Base-by-base conservation (phyloP, 2,113 vertebrate genomes). In the Nothocercus julius region DNA sequence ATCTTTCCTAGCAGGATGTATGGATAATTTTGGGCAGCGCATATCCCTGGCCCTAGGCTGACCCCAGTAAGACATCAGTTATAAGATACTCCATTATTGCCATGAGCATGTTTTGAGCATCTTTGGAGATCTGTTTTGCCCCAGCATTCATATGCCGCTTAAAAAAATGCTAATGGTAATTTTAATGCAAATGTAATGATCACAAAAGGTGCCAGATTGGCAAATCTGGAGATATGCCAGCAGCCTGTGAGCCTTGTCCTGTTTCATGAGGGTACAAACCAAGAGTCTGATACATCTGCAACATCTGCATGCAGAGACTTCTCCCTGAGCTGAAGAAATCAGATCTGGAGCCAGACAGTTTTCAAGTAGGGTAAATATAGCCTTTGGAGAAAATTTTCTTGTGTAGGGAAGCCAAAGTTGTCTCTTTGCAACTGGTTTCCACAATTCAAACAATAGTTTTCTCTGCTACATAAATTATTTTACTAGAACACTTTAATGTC, bases 381-480 rank as follows among this genome's bases (percentile, higher is more conserved):
- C 62, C 58, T 84, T 95, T 94, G 90, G 92, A 96, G 90, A 92
- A 96, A 93, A 88, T 63, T 96, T 96, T 95, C 88, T 86, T 97
- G 85, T 92, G 88, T 93, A 91, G 58, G 56, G 47, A 92, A 91
- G 95, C 94, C 95, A 96, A 95, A n/a, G 74, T 94, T 95, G 69
- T 69, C 85, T 91, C 88, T 95, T 96, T 95, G 95, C 93, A 96
- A 95, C 90, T 84, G 92, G 89, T 94, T 95, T 96, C 94, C 92
- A 95, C 91, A 95, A 91, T 94, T 96, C 92, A 92, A 94, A 97
- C 95, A 92, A 89, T 81, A 80, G 7, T 91, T 87, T 89, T 97
- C 84, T 95, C 91, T 97, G 87, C 85, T 91, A 85, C 87, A 97
- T 95, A 92, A 94, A 97, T 95, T 94, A 96, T 97, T 96, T 93